Base-by-base conservation (phyloP, 1,140 invertebrate genomes). In the Carposina sasakii region DNA sequence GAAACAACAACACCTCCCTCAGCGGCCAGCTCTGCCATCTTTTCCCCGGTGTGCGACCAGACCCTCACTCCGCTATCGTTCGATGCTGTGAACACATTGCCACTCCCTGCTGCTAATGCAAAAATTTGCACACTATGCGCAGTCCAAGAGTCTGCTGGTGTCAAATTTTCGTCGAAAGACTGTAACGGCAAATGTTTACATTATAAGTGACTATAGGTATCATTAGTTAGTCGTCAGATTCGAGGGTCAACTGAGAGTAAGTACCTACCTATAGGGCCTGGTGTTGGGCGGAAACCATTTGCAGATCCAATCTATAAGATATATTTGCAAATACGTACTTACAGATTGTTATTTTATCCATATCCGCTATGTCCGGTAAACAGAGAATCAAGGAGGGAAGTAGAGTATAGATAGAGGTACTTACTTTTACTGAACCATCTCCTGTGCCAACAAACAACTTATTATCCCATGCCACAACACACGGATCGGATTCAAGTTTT, bases 41-140 rank as follows among this genome's bases (percentile, higher is more conserved):
- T 77, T 21, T 71, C 60, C 19, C 81, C 78, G 6, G 61, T 44
- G 0, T 49, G 43, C 10, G 60, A 60, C 81, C 81, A 84, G 12
- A 82, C 64, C 37, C 57, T 67, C 8, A 79, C 58, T 12, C 61
- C 66, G 5, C 76, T 75, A 43, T 82, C 81, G 28, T 79, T 77
- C 9, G 77, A 81, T 2, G 73, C 48, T 2, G 81, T 74, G 48
- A 73, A 84, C 1, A 84, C 60, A 34, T 60, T 61, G 4, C 57
- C 67, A 17, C 60, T 55, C 6, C 41, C 60, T 17, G 71, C 70
- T n/a, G 73, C 65, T 37, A 84, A 41, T 0, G 81, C 81, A 59
- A 84, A 82, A 12, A 64, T 33, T 48, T 81, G 81, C 1, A 72
- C 76, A 6, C 48, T 69, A 42, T 82, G 78, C 1, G 78, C 81